A percentile compares a stretch with the other conserved stretches of the same genome.
Conservation (phyloP, 1,140 invertebrate species). For the Polypedilum pembai region DNA sequence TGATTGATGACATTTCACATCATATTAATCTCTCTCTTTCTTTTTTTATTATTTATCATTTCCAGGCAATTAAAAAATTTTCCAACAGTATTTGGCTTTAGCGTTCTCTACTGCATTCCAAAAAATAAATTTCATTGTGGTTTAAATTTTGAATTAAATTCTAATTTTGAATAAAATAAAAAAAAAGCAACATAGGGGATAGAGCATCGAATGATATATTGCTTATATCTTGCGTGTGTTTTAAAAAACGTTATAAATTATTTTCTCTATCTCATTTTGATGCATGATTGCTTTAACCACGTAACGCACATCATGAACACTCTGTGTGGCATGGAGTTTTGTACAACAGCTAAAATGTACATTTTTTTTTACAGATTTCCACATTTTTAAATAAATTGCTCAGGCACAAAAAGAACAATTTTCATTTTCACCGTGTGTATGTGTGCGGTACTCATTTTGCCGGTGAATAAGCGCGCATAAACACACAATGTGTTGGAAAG, state of each 20-base stretch:
- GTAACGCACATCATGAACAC: conserved; percentile 10
- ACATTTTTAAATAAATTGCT: conserved; percentile 19
- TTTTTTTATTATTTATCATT: neutral
- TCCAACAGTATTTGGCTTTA: conserved; percentile 38
- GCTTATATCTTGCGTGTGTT: neutral
- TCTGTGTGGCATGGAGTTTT: conserved; percentile 3
- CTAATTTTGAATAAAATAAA: conserved; percentile 32
- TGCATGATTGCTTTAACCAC: conserved; percentile 3
- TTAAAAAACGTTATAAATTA: neutral
- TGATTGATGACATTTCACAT: neutral
- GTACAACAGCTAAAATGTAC: neutral
- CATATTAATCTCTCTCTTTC: neutral
- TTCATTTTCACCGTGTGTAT: too few relatives aligned
- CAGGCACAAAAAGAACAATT: neutral
- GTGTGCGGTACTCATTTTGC: neutral
- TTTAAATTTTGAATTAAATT: conserved; percentile 38
- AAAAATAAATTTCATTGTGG: conserved; percentile 40
- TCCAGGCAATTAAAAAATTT: conserved; percentile 35
- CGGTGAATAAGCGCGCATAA: neutral
- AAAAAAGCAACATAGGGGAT: neutral
- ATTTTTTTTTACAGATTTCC: neutral
- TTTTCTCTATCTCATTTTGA: conserved; percentile 18
- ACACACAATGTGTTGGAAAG: neutral
- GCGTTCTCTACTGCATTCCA: conserved; percentile 38
- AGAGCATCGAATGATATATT: neutral